Conservation (phyloP, 2,888 invertebrate species). For the Synergus umbraculus region DNA sequence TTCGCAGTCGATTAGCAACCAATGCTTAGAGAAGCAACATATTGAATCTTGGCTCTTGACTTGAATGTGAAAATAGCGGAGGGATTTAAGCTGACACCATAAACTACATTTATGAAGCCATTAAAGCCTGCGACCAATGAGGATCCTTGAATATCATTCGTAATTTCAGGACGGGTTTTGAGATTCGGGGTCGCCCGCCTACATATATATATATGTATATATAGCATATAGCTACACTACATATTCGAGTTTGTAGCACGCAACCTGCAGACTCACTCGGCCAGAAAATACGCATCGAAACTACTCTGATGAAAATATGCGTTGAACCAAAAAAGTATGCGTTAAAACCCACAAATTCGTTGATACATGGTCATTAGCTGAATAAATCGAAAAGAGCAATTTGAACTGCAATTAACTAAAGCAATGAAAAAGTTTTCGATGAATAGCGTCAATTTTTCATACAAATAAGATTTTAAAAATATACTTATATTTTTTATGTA, state of each 20-base stretch:
- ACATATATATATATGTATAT: background rate
- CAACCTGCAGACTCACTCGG: slow-evolving; percentile 1
- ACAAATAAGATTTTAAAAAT: background rate
- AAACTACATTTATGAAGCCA: slow-evolving; percentile 65
- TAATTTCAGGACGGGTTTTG: slow-evolving; percentile 46
- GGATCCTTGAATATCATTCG: slow-evolving; percentile 46
- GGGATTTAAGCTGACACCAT: slow-evolving; percentile 64
- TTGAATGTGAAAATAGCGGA: slow-evolving; percentile 64
- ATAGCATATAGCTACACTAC: background rate
- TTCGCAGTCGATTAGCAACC: slow-evolving; percentile 1
- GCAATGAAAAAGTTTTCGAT: background rate
- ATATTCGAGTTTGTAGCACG: slow-evolving; percentile 14
- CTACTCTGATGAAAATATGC: slow-evolving; percentile 19
- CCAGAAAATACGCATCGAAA: slow-evolving; percentile 23
- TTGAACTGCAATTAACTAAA: background rate
- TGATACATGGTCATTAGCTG: background rate
- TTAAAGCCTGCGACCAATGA: slow-evolving; percentile 61
- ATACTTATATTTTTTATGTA: too few species aligned
- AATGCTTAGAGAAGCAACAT: slow-evolving; percentile 46
- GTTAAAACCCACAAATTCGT: background rate
- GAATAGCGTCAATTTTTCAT: background rate
- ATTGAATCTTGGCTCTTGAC: slow-evolving; percentile 62
- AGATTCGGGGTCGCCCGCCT: background rate
- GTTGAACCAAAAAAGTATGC: background rate
- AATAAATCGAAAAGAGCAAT: background rate